phyloP scores from a whole-genome alignment of 2,113 vertebrate species.

The Diadophis punctatus region DNA sequence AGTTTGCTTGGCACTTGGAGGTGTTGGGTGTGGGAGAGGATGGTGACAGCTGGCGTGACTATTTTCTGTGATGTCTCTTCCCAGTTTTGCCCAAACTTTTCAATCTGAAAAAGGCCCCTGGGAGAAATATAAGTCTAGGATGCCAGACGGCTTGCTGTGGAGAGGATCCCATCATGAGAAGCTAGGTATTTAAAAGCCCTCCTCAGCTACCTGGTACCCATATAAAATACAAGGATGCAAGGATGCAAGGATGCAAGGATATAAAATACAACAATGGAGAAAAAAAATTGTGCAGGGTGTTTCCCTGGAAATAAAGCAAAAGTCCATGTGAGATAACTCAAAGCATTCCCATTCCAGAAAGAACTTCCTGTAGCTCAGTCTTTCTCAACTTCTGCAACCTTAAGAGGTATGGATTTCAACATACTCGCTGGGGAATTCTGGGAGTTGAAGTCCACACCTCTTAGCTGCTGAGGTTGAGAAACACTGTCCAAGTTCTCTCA shows the following conservation, averaged over 20 bases:
- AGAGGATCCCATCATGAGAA: no score
- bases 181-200: no score
- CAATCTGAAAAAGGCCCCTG: neutral
- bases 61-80: neutral
- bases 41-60: neutral
- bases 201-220: no score
- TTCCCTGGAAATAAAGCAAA: neutral
- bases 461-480: neutral
- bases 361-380: neutral
- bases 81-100: neutral
- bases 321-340: neutral
- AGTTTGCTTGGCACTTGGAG: neutral
- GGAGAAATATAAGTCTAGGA: no score
- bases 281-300: neutral
- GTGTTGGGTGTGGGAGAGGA: neutral
- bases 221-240: no score
- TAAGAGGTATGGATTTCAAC: neutral
- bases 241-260: no score
- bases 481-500: neutral
- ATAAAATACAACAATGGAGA: no score
- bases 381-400: neutral
- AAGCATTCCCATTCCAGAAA: neutral
- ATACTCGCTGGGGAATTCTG: no score
- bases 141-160: no score
- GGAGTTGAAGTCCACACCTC: no score